Percentiles rank a stretch among this genome's conserved stretches.
Conservation (phyloP, 1,140 invertebrate species). For the Sycophaga agraensis region DNA sequence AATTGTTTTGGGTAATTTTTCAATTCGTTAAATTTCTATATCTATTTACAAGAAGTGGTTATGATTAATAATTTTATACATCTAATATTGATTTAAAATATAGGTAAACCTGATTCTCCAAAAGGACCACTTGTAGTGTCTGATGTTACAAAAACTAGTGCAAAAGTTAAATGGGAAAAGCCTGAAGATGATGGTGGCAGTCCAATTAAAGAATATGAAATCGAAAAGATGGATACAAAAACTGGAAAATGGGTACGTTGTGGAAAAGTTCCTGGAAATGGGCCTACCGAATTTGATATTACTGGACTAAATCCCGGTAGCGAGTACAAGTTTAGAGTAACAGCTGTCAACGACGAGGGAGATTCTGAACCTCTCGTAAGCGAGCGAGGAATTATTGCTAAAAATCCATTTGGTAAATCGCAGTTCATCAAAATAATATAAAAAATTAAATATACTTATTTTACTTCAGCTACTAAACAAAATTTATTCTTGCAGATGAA, state of each 20-base stretch:
- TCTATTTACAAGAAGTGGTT: too few relatives aligned
- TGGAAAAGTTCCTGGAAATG: constrained; percentile 73
- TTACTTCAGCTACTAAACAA: neutral
- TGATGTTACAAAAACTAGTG: constrained; percentile 83
- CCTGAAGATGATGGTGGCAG: constrained; percentile 92
- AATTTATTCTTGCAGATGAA: constrained; percentile 62
- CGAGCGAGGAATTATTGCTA: constrained; percentile 81
- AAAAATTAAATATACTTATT: neutral
- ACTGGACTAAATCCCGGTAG: constrained; percentile 86
- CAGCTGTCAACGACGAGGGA: constrained; percentile 93
- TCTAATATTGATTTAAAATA: constrained; percentile 21
- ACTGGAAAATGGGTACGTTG: constrained; percentile 89
- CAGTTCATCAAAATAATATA: neutral
- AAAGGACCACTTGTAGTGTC: constrained; percentile 87
- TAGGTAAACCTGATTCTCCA: constrained; percentile 76
- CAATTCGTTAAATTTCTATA: too few relatives aligned
- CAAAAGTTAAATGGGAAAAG: constrained; percentile 86
- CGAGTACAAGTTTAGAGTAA: constrained; percentile 95
- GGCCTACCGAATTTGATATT: constrained; percentile 81
- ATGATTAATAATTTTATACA: neutral
- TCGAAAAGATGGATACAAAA: constrained; percentile 91
- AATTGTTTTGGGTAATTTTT: constrained; percentile 75
- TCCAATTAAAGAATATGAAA: constrained; percentile 91
- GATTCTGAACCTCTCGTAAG: constrained; percentile 91
- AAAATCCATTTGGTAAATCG: constrained; percentile 89